Percentiles rank a stretch among this genome's conserved stretches.
These are phyloP conservation scores for Patella caerulea DNA, from an alignment of 2,888 invertebrate genomes.

Conservation along the genomic window DNA sequence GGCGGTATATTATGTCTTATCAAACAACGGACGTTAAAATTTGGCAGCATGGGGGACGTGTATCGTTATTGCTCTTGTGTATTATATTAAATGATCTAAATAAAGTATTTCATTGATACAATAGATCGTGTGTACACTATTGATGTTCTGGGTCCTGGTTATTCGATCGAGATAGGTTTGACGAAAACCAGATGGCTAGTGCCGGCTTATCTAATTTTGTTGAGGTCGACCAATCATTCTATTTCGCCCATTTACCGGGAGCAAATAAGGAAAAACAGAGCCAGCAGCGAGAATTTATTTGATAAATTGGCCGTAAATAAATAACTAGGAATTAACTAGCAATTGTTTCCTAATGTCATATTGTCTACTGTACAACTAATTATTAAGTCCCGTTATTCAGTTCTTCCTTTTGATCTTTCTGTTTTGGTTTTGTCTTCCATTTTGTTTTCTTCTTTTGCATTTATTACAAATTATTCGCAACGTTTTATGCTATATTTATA, in stretches of 20 bases:
- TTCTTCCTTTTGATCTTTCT: too few species aligned
- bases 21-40: too few species aligned
- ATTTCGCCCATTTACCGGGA: constrained; percentile 56
- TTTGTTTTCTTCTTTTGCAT: too few species aligned
- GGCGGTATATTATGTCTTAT: too few species aligned
- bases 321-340: constrained; percentile 47
- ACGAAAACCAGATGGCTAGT: constrained; percentile 50
- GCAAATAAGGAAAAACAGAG: constrained; percentile 57
- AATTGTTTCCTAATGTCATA: too few species aligned
- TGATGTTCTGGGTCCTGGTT: background rate
- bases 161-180: constrained; percentile 28
- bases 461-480: too few species aligned
- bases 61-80: background rate
- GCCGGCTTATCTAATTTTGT: constrained; percentile 52
- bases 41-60: too few species aligned
- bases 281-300: constrained; percentile 55
- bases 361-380: too few species aligned
- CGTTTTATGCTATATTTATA: too few species aligned
- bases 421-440: too few species aligned
- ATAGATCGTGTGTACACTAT: background rate
- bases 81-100: background rate
- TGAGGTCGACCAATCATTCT: constrained; percentile 54
- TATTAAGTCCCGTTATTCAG: too few species aligned
- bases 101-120: background rate
- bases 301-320: constrained; percentile 60